Evolutionary conservation across 2,888 invertebrate species (phyloP), one percentile per base, ranked within the genome.

Genomic region (Cephus runcator): DNA sequence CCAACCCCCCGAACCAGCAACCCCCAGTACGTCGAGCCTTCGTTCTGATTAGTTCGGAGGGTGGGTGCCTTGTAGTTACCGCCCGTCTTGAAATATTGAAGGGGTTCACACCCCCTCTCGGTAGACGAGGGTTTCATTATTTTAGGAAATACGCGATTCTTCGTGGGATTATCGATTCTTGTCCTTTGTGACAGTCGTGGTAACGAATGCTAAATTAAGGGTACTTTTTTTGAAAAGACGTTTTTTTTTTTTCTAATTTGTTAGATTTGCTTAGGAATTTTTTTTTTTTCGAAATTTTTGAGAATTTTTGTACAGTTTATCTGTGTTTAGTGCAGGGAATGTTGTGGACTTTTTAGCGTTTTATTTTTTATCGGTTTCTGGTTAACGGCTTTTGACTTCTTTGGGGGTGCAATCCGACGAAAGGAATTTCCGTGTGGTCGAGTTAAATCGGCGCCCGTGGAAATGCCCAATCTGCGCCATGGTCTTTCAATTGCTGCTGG

Each of bases 401-500:
- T 56, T 56, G 23, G 56, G 56, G 56, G 56, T 56, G 56, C 56
- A 56, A 56, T 56, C 56, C 56, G 56, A 56, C 56, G 56, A 56
- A 15, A 56, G 56, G 23, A 56, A 56, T 2, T 56, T 56, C 56
- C 56, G 56, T 56, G 56, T 56, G 56, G 56, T 56, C 56, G 56
- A 56, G 56, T 78, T 81, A 81, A 81, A 79, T 78, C 79, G 76
- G 76, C 30, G 71, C 34, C 23, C 34, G 71, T 34, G 34, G 71
- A 71, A 81, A 78, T 80, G 76, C 76, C 79, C 81, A 80, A 83
- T 84, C 80, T 82, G 75, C 77, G 73, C 69, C 76, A 75, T 76
- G 71, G 33, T 71, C 76, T 80, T 78, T 79, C 82, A 80, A 84
- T 82, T 82, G 82, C 79, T 75, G 12, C 75, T 69, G 77, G 73